These are phyloP conservation scores for Diadophis punctatus DNA, from an alignment of 2,113 vertebrate genomes.

Conservation along the genomic window DNA sequence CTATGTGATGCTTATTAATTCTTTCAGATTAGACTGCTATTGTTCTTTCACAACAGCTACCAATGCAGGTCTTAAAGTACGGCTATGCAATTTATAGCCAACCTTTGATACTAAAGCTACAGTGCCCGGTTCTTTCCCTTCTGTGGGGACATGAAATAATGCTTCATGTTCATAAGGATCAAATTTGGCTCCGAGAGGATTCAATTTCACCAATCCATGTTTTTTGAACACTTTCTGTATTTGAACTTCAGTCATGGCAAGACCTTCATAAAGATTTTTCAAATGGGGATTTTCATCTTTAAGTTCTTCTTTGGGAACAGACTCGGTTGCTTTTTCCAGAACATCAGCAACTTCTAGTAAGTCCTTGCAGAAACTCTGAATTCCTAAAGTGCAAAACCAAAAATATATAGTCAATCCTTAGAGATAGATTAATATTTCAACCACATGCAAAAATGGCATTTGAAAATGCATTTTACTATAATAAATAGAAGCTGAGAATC, in stretches of 20 bases:
- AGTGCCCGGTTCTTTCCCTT: slow-evolving; percentile 87
- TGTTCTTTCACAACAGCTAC: slow-evolving; percentile 90
- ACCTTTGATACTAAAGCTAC: slow-evolving; percentile 90
- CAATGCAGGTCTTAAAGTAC: slow-evolving; percentile 89
- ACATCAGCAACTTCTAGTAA: slow-evolving; percentile 94
- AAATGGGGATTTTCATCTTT: slow-evolving; percentile 86
- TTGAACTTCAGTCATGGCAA: slow-evolving; percentile 90
- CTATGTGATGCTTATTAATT: slow-evolving; percentile 42
- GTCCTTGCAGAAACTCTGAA: slow-evolving; percentile 97
- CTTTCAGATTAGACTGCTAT: slow-evolving; percentile 50
- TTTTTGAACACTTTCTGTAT: slow-evolving; percentile 96
- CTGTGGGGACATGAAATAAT: slow-evolving; percentile 81
- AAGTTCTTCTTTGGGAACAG: slow-evolving; percentile 88
- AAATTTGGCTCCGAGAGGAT: slow-evolving; percentile 88
- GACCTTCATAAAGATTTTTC: slow-evolving; percentile 92
- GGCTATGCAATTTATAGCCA: slow-evolving; percentile 93
- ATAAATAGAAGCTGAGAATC: background rate
- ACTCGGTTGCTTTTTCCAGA: slow-evolving; percentile 91
- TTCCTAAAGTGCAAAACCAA: slow-evolving; percentile 69
- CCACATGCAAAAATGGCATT: background rate
- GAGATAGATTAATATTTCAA: background rate
- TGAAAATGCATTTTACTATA: background rate
- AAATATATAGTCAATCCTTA: background rate
- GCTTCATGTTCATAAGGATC: slow-evolving; percentile 96
- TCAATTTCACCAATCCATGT: slow-evolving; percentile 84